Evolutionary conservation across 1,140 invertebrate genomes (phyloP).

Genomic region (Mizuhopecten yessoensis): DNA sequence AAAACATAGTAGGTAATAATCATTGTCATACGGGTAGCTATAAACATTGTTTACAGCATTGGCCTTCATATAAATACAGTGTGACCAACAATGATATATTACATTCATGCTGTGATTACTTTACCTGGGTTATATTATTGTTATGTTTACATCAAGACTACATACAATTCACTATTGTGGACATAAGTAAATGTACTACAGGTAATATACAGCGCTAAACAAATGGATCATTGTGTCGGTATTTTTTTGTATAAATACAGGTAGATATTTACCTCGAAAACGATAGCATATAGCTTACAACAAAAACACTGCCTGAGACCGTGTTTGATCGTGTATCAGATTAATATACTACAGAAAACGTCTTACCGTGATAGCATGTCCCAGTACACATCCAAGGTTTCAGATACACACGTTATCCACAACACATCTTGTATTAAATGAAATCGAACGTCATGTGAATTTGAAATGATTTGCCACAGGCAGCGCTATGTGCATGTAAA

Average conservation of each 20-base stretch:
- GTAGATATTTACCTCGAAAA: not conserved
- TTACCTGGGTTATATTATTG: not conserved
- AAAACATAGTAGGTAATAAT: too few species aligned
- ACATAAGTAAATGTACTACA: slow-evolving; percentile 11
- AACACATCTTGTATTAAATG: not conserved
- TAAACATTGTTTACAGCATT: too few species aligned
- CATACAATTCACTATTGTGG: not conserved
- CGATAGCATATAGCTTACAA: not conserved
- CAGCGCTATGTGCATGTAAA: too few species aligned
- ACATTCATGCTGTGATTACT: not conserved
- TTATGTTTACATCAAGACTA: not conserved
- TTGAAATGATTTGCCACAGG: too few species aligned
- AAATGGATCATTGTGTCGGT: not conserved
- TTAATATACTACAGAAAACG: not conserved
- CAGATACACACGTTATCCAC: not conserved
- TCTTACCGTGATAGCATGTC: not conserved
- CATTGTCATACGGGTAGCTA: too few species aligned
- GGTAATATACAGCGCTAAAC: not conserved
- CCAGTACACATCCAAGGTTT: not conserved
- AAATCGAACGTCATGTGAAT: not conserved
- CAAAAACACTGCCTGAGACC: not conserved
- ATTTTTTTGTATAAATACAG: not conserved
- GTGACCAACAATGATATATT: too few species aligned
- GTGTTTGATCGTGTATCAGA: not conserved
- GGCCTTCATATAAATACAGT: too few species aligned